A percentile compares a stretch with the other conserved stretches of the same genome.
These are phyloP conservation scores for Poecilia picta DNA, from an alignment of 2,797 vertebrate genomes.

Conservation along the genomic window DNA sequence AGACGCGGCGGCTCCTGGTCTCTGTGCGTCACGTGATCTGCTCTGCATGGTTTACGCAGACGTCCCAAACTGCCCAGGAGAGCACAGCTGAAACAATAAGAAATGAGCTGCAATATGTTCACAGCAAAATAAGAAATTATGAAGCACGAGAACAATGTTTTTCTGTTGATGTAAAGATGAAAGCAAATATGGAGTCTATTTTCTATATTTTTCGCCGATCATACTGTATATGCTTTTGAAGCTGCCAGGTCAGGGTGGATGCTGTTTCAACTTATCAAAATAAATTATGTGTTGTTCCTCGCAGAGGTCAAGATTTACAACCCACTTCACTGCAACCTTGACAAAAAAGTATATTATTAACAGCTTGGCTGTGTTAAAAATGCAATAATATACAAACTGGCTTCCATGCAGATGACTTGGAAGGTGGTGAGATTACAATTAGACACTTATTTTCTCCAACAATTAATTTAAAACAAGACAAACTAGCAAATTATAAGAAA, in stretches of 20 bases:
- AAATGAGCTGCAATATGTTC: neutral
- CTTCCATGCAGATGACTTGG: constrained; percentile 8
- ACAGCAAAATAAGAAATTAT: neutral
- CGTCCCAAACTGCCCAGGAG: neutral
- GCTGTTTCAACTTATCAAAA: constrained; percentile 31
- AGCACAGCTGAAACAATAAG: neutral
- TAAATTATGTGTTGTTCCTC: constrained; percentile 37
- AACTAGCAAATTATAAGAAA: neutral
- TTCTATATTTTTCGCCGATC: constrained; percentile 5
- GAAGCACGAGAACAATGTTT: neutral
- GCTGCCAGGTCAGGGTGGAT: constrained; percentile 24
- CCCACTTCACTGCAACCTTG: constrained; percentile 7
- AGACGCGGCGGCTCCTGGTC: neutral
- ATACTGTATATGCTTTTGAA: neutral
- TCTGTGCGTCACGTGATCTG: neutral
- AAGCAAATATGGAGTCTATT: neutral
- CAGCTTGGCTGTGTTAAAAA: neutral
- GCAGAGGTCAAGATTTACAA: constrained; percentile 35
- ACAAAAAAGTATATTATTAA: neutral
- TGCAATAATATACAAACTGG: neutral
- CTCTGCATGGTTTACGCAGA: neutral
- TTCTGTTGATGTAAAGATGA: neutral
- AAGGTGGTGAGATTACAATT: neutral
- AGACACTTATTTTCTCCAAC: neutral
- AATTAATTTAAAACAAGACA: neutral